Conservation (phyloP, 2,888 invertebrate species). For the Dicyrtomina minuta region DNA sequence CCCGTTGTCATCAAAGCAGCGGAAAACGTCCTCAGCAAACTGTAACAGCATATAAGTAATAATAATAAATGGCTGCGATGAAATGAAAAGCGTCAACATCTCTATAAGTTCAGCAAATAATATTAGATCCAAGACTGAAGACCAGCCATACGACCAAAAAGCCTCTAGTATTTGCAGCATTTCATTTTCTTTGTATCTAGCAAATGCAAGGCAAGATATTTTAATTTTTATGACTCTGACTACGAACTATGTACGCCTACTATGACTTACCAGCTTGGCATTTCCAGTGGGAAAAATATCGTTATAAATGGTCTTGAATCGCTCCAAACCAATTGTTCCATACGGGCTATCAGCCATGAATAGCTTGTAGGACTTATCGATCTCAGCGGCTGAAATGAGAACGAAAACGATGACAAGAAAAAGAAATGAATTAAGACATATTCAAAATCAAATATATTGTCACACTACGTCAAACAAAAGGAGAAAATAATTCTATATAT, state of each 20-base stretch:
- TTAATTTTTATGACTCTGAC: no score
- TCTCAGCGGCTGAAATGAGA: neutral
- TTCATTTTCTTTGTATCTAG: no score
- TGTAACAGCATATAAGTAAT: neutral
- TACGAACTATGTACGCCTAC: no score
- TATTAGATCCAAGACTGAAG: no score
- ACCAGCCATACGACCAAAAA: no score
- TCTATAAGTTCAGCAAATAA: no score
- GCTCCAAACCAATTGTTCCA: constrained; percentile 12
- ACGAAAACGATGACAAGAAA: neutral
- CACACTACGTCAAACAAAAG: neutral
- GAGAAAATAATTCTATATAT: no score
- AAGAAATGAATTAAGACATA: neutral
- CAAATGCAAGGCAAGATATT: no score
- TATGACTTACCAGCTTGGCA: constrained; percentile 11
- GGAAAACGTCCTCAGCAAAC: constrained; percentile 25
- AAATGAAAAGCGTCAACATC: no score
- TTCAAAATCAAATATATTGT: neutral
- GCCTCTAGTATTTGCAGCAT: no score
- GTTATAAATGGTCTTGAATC: constrained; percentile 8
- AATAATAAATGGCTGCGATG: neutral
- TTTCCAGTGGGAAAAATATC: constrained; percentile 20
- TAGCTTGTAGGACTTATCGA: constrained; percentile 4
- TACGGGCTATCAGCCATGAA: constrained; percentile 19
- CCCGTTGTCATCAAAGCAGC: constrained; percentile 14